These are phyloP conservation scores for Blastobasis lacticolella DNA, from an alignment of 2,888 invertebrate genomes.

Conservation along the genomic window DNA sequence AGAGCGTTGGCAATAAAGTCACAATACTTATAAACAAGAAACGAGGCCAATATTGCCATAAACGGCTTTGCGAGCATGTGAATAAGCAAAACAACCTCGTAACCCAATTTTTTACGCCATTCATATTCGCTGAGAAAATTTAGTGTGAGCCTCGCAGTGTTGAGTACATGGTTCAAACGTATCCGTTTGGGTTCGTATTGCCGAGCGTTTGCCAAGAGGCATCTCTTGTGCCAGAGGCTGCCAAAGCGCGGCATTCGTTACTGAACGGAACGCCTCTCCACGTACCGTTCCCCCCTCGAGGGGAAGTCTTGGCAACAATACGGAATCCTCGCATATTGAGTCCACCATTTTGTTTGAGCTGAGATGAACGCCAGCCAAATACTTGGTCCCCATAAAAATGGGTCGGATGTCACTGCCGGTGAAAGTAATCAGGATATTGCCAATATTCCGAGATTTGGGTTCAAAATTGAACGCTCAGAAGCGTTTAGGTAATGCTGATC, in stretches of 20 bases:
- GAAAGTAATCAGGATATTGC: too few species aligned
- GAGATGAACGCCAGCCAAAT: slow-evolving; percentile 36
- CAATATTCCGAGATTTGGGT: too few species aligned
- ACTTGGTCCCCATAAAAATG: slow-evolving; percentile 13
- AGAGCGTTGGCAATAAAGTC: neutral
- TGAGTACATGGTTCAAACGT: slow-evolving; percentile 14
- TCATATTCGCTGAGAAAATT: slow-evolving; percentile 18
- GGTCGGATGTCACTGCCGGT: too few species aligned
- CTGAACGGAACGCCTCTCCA: slow-evolving; percentile 19
- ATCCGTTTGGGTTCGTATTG: slow-evolving; percentile 38
- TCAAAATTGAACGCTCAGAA: too few species aligned
- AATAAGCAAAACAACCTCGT: slow-evolving; percentile 22
- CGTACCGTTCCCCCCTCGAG: slow-evolving; percentile 19
- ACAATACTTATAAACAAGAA: neutral
- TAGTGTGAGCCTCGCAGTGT: slow-evolving; percentile 33
- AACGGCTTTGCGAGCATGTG: slow-evolving; percentile 18
- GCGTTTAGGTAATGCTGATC: too few species aligned
- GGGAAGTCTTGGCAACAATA: slow-evolving; percentile 52
- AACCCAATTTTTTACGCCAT: slow-evolving; percentile 32
- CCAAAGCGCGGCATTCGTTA: slow-evolving; percentile 36
- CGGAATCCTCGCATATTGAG: slow-evolving; percentile 57
- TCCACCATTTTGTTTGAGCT: slow-evolving; percentile 56
- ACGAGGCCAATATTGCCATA: slow-evolving; percentile 18
- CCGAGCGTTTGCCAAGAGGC: slow-evolving; percentile 53
- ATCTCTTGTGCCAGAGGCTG: slow-evolving; percentile 25